phyloP scores from a whole-genome alignment of 2,113 vertebrate species.

The Triplophysa tibetana region DNA sequence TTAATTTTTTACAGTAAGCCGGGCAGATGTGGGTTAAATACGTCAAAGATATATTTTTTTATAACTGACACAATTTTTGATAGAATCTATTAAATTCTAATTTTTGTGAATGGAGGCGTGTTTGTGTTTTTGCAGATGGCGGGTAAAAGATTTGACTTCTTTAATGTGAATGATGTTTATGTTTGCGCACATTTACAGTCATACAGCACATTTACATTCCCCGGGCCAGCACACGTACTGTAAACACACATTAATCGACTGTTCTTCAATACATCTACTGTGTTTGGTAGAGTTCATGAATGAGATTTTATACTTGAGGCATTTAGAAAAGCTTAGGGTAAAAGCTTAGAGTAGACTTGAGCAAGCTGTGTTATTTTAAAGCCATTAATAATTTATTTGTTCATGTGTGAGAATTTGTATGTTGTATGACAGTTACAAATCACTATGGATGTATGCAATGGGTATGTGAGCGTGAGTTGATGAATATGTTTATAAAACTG shows the following conservation, averaged over 20 bases:
- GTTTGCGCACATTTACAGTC: conserved; percentile 9
- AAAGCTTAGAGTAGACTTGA: conserved; percentile 19
- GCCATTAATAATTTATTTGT: conserved; percentile 51
- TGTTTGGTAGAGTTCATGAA: conserved; percentile 42
- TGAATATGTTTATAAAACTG: not conserved
- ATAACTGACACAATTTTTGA: not conserved
- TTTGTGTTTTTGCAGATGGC: not conserved
- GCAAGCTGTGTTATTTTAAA: conserved; percentile 50
- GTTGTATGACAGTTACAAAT: conserved; percentile 28
- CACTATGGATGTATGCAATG: conserved; percentile 2
- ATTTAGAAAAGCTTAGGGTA: conserved; percentile 20
- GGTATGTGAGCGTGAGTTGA: conserved; percentile 4
- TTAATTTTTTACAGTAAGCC: not conserved
- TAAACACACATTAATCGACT: not conserved
- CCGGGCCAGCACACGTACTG: not conserved
- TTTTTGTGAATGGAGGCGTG: not conserved
- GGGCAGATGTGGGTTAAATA: not conserved
- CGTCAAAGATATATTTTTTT: not conserved
- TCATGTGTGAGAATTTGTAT: not conserved
- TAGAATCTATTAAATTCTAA: no score
- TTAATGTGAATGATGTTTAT: not conserved
- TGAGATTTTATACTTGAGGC: conserved; percentile 39
- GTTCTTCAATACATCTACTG: conserved; percentile 26
- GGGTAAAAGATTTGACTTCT: no score
- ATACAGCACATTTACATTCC: not conserved